Conservation (phyloP, 2,113 vertebrate species). For the Coryphaenoides rupestris region DNA sequence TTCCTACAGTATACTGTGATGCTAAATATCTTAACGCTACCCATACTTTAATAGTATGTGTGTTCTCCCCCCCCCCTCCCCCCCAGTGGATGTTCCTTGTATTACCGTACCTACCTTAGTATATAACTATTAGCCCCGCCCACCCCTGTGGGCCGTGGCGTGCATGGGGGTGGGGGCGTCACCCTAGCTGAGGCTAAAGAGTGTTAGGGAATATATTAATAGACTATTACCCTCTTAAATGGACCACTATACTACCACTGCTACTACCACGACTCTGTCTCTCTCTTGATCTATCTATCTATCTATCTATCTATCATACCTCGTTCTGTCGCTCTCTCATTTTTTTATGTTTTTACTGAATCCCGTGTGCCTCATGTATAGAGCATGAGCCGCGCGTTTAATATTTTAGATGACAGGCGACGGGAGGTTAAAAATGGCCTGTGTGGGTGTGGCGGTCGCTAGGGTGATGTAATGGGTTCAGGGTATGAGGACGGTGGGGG, state of each 20-base stretch:
- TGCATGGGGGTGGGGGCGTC: constrained; percentile 23
- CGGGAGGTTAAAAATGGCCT: constrained; percentile 21
- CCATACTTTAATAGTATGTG: constrained; percentile 23
- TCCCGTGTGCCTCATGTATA: constrained; percentile 39
- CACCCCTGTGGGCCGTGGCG: constrained; percentile 44
- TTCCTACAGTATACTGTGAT: constrained; percentile 27
- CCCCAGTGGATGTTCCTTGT: constrained; percentile 26
- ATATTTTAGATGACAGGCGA: constrained; percentile 24
- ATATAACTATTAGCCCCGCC: not conserved
- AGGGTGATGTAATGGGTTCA: no score
- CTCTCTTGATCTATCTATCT: no score
- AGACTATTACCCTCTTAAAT: constrained; percentile 52
- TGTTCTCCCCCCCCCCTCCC: constrained; percentile 51
- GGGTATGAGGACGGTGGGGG: no score
- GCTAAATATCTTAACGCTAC: constrained; percentile 39
- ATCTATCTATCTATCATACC: no score
- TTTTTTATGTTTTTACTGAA: constrained; percentile 60
- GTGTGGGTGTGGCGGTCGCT: no score
- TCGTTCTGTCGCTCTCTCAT: constrained; percentile 3
- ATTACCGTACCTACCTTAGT: constrained; percentile 45
- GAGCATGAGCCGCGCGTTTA: constrained; percentile 35
- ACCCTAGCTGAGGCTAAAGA: constrained; percentile 41
- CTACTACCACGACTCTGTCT: no score
- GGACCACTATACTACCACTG: constrained; percentile 39
- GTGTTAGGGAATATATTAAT: constrained; percentile 31